Evolutionary conservation across 2,797 vertebrate species (phyloP).

Genomic region (Mormyrus hasselquistii): DNA sequence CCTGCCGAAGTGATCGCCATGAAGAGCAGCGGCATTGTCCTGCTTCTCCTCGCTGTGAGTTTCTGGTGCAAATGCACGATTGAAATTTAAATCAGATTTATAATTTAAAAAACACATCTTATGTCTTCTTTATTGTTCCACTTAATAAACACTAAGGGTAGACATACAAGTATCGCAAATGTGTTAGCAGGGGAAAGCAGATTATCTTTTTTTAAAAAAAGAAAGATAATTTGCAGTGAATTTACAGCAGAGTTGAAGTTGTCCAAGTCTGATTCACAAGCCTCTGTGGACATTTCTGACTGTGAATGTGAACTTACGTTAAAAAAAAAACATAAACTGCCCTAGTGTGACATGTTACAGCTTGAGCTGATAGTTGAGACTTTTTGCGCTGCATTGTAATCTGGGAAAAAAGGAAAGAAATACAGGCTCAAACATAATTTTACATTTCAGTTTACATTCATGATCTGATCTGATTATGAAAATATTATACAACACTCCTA

Average conservation of each 20-base stretch:
- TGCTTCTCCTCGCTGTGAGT: constrained; percentile 22
- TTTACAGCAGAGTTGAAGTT: not conserved
- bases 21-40: not conserved
- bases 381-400: not conserved
- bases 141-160: not conserved
- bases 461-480: not conserved
- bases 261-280: not conserved
- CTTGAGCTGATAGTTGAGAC: not conserved
- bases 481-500: not conserved
- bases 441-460: not conserved
- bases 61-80: not conserved
- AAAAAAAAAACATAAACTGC: not conserved
- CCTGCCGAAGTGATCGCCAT: not conserved
- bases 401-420: not conserved
- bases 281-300: not conserved
- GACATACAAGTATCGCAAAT: not conserved
- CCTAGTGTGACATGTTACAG: not conserved
- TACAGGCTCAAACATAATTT: not conserved
- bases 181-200: not conserved
- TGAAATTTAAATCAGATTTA: not conserved
- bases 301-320: not conserved
- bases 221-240: not conserved
- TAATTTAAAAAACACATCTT: not conserved
- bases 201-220: not conserved
- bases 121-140: not conserved